These are phyloP conservation scores for Peromyscus polionotus DNA, from an alignment of 2,113 vertebrate species.

Conservation along the genomic window DNA sequence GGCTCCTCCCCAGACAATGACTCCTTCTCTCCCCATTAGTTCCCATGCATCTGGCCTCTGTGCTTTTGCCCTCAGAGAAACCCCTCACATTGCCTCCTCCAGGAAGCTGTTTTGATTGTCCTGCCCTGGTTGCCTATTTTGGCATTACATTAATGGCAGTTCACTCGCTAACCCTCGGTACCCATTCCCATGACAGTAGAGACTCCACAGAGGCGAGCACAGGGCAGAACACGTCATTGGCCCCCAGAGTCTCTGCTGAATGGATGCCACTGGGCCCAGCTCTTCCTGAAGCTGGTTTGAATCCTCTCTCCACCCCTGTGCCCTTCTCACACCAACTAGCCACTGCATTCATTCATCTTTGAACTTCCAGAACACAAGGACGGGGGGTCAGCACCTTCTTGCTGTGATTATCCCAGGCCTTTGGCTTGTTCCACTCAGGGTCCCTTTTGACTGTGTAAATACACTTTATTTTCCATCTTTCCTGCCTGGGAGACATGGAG, in stretches of 20 bases:
- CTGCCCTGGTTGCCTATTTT: neutral
- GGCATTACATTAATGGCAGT: neutral
- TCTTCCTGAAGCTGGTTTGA: neutral
- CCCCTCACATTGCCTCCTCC: neutral
- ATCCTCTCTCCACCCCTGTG: neutral
- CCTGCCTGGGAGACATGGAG: slow-evolving; percentile 77
- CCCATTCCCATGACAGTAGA: neutral
- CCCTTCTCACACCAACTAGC: neutral
- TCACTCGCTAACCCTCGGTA: rapidly evolving
- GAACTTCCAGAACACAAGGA: neutral
- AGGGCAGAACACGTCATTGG: neutral
- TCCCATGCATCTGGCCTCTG: neutral
- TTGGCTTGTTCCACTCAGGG: neutral
- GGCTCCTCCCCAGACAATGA: neutral
- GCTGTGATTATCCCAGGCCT: no score
- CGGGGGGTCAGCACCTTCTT: neutral
- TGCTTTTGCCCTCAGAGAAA: neutral
- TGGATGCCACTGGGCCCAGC: neutral
- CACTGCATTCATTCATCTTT: neutral
- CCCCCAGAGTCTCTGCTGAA: neutral
- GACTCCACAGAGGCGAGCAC: neutral
- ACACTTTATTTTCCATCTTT: slow-evolving; percentile 82
- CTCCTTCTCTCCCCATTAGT: neutral
- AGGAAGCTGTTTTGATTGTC: slow-evolving; percentile 18
- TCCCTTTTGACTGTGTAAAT: slow-evolving; percentile 72